Conservation (phyloP, 1,140 invertebrate genomes). For the Drosophila quadrilineata region DNA sequence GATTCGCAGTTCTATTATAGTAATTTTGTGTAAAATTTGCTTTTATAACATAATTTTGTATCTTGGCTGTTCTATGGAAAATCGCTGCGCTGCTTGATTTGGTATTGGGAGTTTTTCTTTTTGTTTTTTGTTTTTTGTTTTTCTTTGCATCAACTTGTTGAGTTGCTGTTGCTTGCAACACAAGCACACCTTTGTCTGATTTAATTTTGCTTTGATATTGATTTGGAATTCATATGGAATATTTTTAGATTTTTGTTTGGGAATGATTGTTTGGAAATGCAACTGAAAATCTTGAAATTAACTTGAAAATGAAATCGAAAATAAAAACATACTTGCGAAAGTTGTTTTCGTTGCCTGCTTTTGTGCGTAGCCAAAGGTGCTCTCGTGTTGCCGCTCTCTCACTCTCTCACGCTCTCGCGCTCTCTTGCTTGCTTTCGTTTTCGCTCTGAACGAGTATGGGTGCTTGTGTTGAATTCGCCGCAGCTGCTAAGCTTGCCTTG, state of each 20-base stretch:
- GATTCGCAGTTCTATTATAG: conserved; percentile 34
- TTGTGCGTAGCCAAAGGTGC: conserved; percentile 53
- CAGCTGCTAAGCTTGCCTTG: conserved; percentile 46
- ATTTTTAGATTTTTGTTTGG: conserved; percentile 1
- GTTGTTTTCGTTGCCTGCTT: conserved; percentile 25
- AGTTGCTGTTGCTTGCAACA: conserved; percentile 18
- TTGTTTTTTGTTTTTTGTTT: neutral
- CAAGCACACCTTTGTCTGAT: conserved; percentile 26
- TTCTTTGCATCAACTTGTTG: neutral
- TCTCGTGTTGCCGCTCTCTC: conserved; percentile 38
- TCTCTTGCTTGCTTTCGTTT: conserved; percentile 35
- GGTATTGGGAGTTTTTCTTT: too few relatives aligned
- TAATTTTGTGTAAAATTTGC: conserved; percentile 48
- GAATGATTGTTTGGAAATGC: conserved; percentile 19
- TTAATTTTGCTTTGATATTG: conserved; percentile 15
- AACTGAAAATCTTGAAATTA: conserved; percentile 37
- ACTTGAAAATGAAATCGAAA: too few relatives aligned
- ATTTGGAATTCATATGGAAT: neutral
- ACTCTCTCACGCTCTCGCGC: conserved; percentile 4
- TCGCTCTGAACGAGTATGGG: conserved; percentile 1
- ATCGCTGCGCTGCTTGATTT: too few relatives aligned
- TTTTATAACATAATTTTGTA: conserved; percentile 13
- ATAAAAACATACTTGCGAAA: conserved; percentile 75
- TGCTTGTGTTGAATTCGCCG: conserved; percentile 62
- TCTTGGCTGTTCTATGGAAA: conserved; percentile 26